These are phyloP conservation scores for Eristalinus sepulchralis DNA, from an alignment of 2,888 invertebrate species.

Conservation along the genomic window DNA sequence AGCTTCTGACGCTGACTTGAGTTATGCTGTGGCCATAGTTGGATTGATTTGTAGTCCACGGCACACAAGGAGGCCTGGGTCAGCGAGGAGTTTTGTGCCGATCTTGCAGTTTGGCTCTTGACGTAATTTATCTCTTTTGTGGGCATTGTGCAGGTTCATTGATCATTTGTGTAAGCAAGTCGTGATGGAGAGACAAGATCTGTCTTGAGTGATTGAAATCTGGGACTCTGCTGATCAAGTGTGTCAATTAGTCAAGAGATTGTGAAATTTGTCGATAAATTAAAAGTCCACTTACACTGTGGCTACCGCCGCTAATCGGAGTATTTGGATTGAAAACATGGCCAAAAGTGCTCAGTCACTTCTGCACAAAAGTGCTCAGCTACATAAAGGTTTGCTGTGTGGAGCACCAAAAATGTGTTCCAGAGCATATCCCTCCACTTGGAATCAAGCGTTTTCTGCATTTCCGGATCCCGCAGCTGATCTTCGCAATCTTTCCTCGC, in stretches of 20 bases:
- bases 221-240: background rate
- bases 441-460: no score
- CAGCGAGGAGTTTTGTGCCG: background rate
- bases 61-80: background rate
- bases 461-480: no score
- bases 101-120: background rate
- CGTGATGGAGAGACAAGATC: background rate
- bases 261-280: background rate
- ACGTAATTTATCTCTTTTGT: background rate
- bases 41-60: background rate
- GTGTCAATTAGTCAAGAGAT: background rate
- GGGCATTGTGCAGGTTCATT: background rate
- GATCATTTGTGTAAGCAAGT: background rate
- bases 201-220: background rate
- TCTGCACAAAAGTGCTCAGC: no score
- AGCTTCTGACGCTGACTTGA: background rate
- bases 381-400: no score
- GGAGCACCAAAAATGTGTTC: no score
- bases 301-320: no score
- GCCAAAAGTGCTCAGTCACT: no score
- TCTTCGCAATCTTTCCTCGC: no score
- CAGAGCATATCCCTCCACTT: no score
- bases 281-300: no score
- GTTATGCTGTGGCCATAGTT: background rate
- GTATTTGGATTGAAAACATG: no score